Percentiles rank a stretch among this genome's conserved stretches.
Conservation (phyloP, 2,797 vertebrate species). For the Trachurus trachurus region DNA sequence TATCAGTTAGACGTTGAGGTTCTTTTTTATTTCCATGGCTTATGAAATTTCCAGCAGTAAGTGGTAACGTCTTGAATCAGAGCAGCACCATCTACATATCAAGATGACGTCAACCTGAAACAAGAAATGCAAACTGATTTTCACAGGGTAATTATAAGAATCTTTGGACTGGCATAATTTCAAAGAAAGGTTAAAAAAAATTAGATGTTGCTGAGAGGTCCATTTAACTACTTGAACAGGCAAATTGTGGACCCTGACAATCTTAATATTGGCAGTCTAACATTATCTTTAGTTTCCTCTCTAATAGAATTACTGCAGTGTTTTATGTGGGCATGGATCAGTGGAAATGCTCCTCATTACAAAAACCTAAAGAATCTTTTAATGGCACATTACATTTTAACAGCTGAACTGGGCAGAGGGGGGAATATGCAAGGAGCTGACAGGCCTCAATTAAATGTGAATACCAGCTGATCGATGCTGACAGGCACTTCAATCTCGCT, state of each 20-base stretch:
- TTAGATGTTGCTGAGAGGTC: not conserved
- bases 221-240: conserved; percentile 44
- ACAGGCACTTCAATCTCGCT: conserved; percentile 68
- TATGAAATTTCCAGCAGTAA: conserved; percentile 5
- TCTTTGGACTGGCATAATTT: conserved; percentile 13
- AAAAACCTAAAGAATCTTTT: conserved; percentile 56
- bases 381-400: conserved; percentile 66
- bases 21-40: not conserved
- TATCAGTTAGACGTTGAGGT: too few species aligned
- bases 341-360: conserved; percentile 59
- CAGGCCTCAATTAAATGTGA: conserved; percentile 78
- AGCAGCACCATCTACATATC: conserved; percentile 5
- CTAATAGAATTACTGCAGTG: conserved; percentile 51
- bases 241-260: conserved; percentile 27
- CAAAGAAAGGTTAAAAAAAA: conserved; percentile 3
- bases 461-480: conserved; percentile 75
- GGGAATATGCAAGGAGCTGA: conserved; percentile 55
- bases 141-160: conserved; percentile 25
- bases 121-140: conserved; percentile 22
- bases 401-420: conserved; percentile 35
- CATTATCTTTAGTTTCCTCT: conserved; percentile 24
- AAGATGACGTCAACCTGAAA: conserved; percentile 13
- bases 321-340: conserved; percentile 54
- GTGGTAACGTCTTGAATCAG: not conserved
- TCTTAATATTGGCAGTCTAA: conserved; percentile 23